Conservation (phyloP, 2,888 invertebrate species). For the Ommatoiulus sabulosus region DNA sequence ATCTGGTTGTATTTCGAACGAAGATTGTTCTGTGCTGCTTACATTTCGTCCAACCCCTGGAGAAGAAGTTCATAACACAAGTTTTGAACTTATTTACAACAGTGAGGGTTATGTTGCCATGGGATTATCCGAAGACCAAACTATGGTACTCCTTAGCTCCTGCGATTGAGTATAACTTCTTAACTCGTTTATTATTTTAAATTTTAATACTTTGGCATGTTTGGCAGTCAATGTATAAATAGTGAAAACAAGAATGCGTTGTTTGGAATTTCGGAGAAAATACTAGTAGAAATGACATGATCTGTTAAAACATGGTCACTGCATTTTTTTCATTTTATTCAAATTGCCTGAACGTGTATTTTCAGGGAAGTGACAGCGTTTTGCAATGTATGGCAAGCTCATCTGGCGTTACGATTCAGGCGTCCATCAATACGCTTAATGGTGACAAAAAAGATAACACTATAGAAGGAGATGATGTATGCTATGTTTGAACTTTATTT, state of each 20-base stretch:
- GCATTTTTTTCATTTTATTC: neutral
- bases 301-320: neutral
- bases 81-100: constrained; percentile 26
- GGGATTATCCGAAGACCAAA: constrained; percentile 24
- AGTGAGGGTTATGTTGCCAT: constrained; percentile 50
- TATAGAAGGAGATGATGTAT: constrained; percentile 3
- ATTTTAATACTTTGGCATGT: no score
- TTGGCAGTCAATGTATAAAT: no score
- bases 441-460: neutral
- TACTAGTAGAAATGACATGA: no score
- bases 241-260: no score
- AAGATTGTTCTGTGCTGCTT: neutral
- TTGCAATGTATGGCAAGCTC: constrained; percentile 6
- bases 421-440: constrained; percentile 38
- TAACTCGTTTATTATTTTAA: no score
- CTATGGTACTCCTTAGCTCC: constrained; percentile 49
- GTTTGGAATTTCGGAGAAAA: neutral
- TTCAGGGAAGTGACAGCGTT: constrained; percentile 50
- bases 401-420: neutral
- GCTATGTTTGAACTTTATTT: neutral
- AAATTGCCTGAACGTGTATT: neutral
- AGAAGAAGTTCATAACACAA: neutral
- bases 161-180: no score
- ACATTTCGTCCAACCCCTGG: neutral
- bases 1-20: neutral